Conservation (phyloP, 2,797 vertebrate genomes). For the Clamator glandarius region DNA sequence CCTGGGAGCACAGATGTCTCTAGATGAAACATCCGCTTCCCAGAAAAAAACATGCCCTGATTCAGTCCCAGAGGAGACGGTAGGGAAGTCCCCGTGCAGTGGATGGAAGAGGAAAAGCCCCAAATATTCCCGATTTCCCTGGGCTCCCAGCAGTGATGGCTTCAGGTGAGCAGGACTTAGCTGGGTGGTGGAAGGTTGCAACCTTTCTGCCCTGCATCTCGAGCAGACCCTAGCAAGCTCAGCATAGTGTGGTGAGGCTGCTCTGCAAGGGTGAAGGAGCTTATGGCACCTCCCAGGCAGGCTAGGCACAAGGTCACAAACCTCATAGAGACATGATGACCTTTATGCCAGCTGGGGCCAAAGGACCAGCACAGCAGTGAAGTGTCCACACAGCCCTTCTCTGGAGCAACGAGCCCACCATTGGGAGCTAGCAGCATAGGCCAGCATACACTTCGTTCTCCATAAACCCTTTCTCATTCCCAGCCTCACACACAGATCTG, state of each 20-base stretch:
- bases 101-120: not conserved
- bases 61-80: fast-evolving
- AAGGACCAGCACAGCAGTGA: fast-evolving
- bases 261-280: fast-evolving
- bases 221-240: not conserved
- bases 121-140: not conserved
- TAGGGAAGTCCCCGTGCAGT: fast-evolving
- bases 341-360: fast-evolving
- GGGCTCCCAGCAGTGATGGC: not conserved
- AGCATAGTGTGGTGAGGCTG: fast-evolving
- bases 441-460: not conserved
- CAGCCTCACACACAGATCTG: not conserved
- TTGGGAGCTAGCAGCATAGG: not conserved
- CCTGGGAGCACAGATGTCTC: constrained; percentile 24
- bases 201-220: not conserved
- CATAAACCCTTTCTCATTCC: not conserved
- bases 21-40: not conserved
- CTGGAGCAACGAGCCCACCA: not conserved
- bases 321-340: not conserved
- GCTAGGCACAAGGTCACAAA: fast-evolving
- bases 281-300: not conserved
- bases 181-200: not conserved
- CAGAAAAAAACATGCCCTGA: not conserved
- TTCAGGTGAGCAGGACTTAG: not conserved
- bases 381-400: not conserved